Percentiles rank a stretch among this genome's conserved stretches.
Evolutionary conservation across 2,888 invertebrate genomes (phyloP).

Genomic region (Amphimallon solstitiale): DNA sequence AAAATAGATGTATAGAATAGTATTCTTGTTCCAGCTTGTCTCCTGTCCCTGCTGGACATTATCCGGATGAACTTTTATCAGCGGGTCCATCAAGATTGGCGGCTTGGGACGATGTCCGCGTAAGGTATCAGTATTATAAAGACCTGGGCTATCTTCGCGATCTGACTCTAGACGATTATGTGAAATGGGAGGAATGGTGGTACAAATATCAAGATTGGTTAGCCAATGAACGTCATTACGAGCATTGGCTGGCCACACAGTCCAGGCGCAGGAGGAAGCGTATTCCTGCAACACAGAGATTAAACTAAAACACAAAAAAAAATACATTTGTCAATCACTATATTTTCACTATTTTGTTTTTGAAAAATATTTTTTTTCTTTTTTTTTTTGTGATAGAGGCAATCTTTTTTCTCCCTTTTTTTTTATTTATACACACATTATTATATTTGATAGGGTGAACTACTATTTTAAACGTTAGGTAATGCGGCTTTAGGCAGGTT

Average conservation of each 20-base stretch:
- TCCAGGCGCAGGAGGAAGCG: conserved; percentile 55
- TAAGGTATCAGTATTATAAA: conserved; percentile 89
- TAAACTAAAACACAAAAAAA: conserved; percentile 53
- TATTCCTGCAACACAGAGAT: conserved; percentile 59
- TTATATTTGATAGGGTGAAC: background rate
- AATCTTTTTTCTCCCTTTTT: background rate
- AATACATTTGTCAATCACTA: background rate
- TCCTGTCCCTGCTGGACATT: conserved; percentile 78
- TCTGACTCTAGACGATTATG: conserved; percentile 81
- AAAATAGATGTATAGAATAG: too few species aligned
- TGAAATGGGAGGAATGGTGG: conserved; percentile 97
- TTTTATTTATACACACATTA: conserved; percentile 19
- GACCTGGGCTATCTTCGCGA: conserved; percentile 86
- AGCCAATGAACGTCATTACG: conserved; percentile 81
- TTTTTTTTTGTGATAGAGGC: conserved; percentile 19
- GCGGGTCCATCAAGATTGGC: conserved; percentile 78
- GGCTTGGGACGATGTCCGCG: conserved; percentile 90
- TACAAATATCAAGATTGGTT: conserved; percentile 93
- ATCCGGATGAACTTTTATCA: conserved; percentile 80
- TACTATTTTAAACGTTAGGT: background rate
- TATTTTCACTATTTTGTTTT: conserved; percentile 1
- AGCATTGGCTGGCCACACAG: conserved; percentile 73
- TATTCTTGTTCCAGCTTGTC: conserved; percentile 63
- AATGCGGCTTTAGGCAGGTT: background rate
- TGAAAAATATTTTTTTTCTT: background rate